Evolutionary conservation across 1,140 invertebrate species (phyloP).

Genomic region (Myzus persicae): DNA sequence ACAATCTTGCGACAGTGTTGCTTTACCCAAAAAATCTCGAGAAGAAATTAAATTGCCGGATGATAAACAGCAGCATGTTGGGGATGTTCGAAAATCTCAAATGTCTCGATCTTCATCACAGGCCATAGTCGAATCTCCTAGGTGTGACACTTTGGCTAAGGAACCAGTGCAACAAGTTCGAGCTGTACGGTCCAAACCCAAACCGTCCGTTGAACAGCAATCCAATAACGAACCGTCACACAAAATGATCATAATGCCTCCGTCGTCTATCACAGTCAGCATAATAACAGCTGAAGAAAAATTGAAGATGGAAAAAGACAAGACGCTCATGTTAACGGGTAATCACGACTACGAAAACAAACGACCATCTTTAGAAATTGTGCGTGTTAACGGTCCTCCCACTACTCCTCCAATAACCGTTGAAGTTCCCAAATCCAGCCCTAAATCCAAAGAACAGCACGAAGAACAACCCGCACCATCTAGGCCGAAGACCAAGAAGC

Average conservation of each 20-base stretch:
- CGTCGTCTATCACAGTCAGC: conserved; percentile 62
- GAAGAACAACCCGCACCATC: conserved; percentile 5
- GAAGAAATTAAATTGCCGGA: not conserved
- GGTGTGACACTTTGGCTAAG: not conserved
- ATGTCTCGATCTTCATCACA: not conserved
- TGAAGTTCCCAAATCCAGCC: not conserved
- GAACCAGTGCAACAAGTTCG: conserved; percentile 52
- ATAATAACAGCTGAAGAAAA: conserved; percentile 63
- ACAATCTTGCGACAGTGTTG: conserved; percentile 23
- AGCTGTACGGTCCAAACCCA: conserved; percentile 59
- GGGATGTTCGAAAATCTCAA: not conserved
- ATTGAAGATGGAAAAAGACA: conserved; percentile 62
- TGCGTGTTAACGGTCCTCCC: conserved; percentile 62
- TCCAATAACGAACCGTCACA: not conserved
- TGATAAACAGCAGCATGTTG: not conserved
- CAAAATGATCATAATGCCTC: conserved; percentile 59
- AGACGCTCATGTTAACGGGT: conserved; percentile 58
- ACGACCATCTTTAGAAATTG: conserved; percentile 63
- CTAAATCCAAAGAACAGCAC: conserved; percentile 33
- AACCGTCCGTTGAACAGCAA: not conserved
- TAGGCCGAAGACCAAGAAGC: conserved; percentile 23
- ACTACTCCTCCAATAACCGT: not conserved
- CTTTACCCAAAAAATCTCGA: not conserved
- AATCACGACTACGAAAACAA: conserved; percentile 59
- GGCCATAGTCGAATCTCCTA: not conserved